These are phyloP conservation scores for Callyntrura guangdongensis DNA, from an alignment of 2,888 invertebrate species.

Conservation along the genomic window DNA sequence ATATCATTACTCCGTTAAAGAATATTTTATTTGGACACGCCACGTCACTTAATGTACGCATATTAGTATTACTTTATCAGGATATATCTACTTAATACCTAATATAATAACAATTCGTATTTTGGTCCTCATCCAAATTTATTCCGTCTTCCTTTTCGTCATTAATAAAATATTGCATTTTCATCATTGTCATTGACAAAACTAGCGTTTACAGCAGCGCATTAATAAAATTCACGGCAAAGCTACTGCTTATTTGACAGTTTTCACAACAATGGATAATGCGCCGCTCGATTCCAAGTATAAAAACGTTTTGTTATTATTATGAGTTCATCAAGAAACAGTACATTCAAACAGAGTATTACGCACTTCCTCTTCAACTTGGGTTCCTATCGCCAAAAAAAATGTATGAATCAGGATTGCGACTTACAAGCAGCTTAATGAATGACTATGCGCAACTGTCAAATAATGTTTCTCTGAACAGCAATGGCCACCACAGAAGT, in stretches of 20 bases:
- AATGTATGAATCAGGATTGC: constrained; percentile 3
- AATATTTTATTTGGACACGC: no score
- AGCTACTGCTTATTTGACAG: not conserved
- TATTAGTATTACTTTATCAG: no score
- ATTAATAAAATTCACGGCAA: not conserved
- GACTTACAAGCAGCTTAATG: not conserved
- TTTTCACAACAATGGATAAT: not conserved
- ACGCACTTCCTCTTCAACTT: constrained; percentile 45
- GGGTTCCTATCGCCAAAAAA: not conserved
- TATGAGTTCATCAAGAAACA: constrained; percentile 40
- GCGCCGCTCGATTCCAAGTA: not conserved
- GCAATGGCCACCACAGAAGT: constrained; percentile 19
- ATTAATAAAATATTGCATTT: not conserved
- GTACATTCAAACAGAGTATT: not conserved
- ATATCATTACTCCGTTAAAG: no score
- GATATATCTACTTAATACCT: no score
- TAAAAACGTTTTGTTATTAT: not conserved
- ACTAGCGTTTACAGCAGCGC: not conserved
- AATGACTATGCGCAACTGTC: constrained; percentile 59
- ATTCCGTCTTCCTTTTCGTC: no score
- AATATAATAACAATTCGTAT: no score
- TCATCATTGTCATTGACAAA: constrained; percentile 25
- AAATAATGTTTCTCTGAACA: constrained; percentile 46
- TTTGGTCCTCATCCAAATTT: no score
- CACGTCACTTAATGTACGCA: no score